A percentile compares a stretch with the other conserved stretches of the same genome.
Conservation (phyloP, 2,113 vertebrate genomes). For the Siphamia tubifer region DNA sequence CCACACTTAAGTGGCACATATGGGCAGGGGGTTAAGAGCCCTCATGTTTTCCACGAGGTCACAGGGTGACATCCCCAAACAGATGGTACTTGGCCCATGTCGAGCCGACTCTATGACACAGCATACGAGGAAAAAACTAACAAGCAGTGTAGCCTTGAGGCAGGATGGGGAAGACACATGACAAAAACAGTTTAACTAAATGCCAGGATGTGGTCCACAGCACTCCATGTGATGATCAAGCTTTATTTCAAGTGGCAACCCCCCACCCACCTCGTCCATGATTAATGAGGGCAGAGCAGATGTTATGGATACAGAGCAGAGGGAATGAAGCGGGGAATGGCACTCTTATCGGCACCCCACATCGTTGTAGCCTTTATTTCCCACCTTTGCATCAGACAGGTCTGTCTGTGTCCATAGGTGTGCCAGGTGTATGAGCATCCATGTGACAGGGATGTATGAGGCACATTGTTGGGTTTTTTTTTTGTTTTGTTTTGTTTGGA, state of each 20-base stretch:
- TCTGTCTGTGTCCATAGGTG: constrained; percentile 22
- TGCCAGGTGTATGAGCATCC: not conserved
- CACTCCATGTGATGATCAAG: constrained; percentile 44
- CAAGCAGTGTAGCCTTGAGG: constrained; percentile 33
- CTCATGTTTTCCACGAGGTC: constrained; percentile 42
- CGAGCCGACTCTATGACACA: constrained; percentile 12
- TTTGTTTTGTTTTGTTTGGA: no score
- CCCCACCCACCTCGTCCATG: constrained; percentile 53
- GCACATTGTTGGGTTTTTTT: no score
- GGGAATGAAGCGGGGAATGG: constrained; percentile 25
- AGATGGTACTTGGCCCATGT: constrained; percentile 51
- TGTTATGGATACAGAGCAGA: constrained; percentile 45
- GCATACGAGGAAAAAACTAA: constrained; percentile 42
- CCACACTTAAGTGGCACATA: constrained; percentile 45
- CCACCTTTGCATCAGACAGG: constrained; percentile 53
- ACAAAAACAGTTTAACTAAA: constrained; percentile 32
- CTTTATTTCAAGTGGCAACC: constrained; percentile 58
- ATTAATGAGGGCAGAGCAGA: constrained; percentile 72
- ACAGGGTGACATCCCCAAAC: constrained; percentile 37
- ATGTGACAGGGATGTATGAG: no score
- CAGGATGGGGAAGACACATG: constrained; percentile 22
- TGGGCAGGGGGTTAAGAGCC: constrained; percentile 44
- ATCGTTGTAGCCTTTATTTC: constrained; percentile 36
- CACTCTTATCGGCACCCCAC: constrained; percentile 24
- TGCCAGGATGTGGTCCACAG: constrained; percentile 30